A percentile compares a stretch with the other conserved stretches of the same genome.
These are phyloP conservation scores for Vireo griseus DNA, from an alignment of 2,797 vertebrate species.

Conservation along the genomic window DNA sequence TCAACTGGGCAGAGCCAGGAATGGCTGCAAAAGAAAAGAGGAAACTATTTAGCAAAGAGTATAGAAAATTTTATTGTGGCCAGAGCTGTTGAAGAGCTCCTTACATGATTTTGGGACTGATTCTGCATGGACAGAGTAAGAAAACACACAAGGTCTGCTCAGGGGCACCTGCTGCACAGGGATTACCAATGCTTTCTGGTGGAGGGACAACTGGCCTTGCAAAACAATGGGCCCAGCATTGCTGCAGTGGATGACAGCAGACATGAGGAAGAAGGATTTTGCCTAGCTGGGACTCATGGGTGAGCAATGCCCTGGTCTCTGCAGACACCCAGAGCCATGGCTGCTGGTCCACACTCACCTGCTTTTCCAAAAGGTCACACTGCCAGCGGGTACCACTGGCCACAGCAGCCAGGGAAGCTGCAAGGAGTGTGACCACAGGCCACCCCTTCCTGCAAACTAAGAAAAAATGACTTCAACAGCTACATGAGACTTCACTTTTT, in stretches of 20 bases:
- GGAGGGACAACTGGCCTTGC: not conserved
- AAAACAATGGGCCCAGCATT: not conserved
- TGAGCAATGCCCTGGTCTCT: not conserved
- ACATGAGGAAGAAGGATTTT: not conserved
- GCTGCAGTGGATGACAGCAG: not conserved
- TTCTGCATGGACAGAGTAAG: not conserved
- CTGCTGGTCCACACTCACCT: not conserved
- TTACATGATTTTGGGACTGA: not conserved
- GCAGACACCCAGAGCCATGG: no score
- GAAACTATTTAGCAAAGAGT: slow-evolving; percentile 49
- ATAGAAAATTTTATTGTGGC: slow-evolving; percentile 72
- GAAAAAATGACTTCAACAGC: not conserved
- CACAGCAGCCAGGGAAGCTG: not conserved
- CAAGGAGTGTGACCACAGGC: not conserved
- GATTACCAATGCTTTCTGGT: not conserved
- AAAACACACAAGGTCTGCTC: not conserved
- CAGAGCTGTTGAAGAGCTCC: slow-evolving; percentile 11
- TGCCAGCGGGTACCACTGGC: not conserved
- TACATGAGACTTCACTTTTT: not conserved
- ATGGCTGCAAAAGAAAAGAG: not conserved
- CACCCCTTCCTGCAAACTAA: not conserved
- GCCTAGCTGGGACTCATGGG: not conserved
- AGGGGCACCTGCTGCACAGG: not conserved
- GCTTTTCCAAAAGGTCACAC: not conserved
- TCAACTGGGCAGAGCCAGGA: not conserved